Evolutionary conservation across 2,888 invertebrate species (phyloP).

Genomic region (Isotomurus palustris): DNA sequence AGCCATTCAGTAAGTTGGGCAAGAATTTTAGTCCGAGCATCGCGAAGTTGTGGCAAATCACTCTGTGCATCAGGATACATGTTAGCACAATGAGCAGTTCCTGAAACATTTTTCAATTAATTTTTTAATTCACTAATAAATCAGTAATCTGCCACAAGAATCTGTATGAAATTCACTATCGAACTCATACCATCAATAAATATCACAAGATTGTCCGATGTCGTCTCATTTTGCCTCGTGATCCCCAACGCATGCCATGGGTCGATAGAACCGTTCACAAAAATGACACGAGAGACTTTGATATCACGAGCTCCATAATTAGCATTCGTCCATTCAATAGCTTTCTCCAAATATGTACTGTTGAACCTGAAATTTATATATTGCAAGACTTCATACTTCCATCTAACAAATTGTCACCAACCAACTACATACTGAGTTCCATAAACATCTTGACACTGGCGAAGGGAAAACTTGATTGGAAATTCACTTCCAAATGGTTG

Average conservation of each 20-base stretch:
- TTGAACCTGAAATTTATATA: slow-evolving; percentile 45
- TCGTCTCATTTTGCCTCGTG: slow-evolving; percentile 47
- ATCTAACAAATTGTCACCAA: background rate
- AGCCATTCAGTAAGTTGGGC: slow-evolving; percentile 60
- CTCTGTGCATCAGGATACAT: slow-evolving; percentile 58
- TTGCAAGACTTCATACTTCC: background rate
- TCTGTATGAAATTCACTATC: background rate
- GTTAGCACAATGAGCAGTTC: slow-evolving; percentile 91
- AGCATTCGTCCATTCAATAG: slow-evolving; percentile 52
- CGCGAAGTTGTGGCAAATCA: slow-evolving; percentile 64
- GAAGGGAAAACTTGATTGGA: slow-evolving; percentile 68
- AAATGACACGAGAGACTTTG: slow-evolving; percentile 50
- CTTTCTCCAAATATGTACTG: slow-evolving; percentile 47
- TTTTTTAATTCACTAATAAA: no score
- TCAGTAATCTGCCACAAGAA: no score
- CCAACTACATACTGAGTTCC: slow-evolving; percentile 51
- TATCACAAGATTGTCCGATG: slow-evolving; percentile 50
- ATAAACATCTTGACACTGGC: slow-evolving; percentile 79
- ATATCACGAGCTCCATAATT: slow-evolving; percentile 52
- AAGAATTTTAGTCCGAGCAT: slow-evolving; percentile 63
- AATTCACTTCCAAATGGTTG: slow-evolving; percentile 72
- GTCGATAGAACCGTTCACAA: slow-evolving; percentile 54
- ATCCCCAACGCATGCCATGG: slow-evolving; percentile 56
- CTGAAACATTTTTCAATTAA: no score
- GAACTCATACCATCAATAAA: slow-evolving; percentile 50